Evolutionary conservation across 2,888 invertebrate genomes (phyloP), one percentile per base, ranked within the genome.

Genomic region (Macropis europaea): DNA sequence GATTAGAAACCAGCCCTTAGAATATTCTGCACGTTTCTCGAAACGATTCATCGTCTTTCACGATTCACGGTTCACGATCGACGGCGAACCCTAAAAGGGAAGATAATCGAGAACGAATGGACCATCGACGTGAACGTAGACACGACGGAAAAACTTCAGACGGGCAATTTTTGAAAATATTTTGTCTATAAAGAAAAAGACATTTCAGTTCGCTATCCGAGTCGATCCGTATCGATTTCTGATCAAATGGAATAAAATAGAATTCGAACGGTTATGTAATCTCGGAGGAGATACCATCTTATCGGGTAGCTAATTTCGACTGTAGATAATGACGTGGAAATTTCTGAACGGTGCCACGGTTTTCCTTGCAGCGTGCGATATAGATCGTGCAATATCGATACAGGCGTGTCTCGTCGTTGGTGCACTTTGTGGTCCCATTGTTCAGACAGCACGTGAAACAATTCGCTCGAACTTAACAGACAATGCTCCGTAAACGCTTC

Each of bases 1-100:
- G 47, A 43, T 32, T 22, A 34, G n/a, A 59, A 15, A 50, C 30
- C 52, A 28, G 26, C 45, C 34, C 22, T 66, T 40, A 15, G 22
- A 43, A 22, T 15, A 34, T 56, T n/a, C 17, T 11, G 40, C 22
- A 42, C 36, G 40, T 40, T 54, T 42, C 13, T 6, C 43, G 17
- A 53, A 64, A 68, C 34, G 34, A 42, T 17, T 42, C 42, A 64
- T 64, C 34, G 40, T 68, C 64, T 61, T 32, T 52, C 36, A 13
- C 9, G 34, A 22, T n/a, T n/a, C n/a, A 4, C n/a, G 28, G 28
- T 6, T n/a, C 3, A 28, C 2, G 2, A 15, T 1, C 28, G 30
- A 9, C 9, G 13, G 13, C n/a, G 43, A n/a, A 7, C 24, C 13
- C 6, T 40, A n/a, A 40, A 3, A 7, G 1, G 3, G 17, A n/a